These are phyloP conservation scores for Aphelenchoides fujianensis DNA, from an alignment of 1,140 invertebrate genomes.

Conservation along the genomic window DNA sequence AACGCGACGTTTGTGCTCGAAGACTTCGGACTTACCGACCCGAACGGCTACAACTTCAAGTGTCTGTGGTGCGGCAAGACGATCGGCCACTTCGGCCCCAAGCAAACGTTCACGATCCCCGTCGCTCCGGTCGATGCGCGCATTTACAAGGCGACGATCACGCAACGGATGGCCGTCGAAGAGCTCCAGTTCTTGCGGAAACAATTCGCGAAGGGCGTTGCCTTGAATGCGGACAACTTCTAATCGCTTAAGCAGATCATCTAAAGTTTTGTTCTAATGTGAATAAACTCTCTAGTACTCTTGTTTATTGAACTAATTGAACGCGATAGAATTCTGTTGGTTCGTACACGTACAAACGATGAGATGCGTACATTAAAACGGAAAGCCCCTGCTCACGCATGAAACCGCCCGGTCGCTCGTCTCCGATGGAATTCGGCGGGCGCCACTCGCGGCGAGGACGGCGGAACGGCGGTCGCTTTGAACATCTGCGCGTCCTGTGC, in stretches of 20 bases:
- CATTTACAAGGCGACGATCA: constrained; percentile 11
- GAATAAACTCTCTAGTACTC: background rate
- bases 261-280: background rate
- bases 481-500: background rate
- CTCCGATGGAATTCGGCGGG: background rate
- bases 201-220: too few relatives aligned
- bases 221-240: too few relatives aligned
- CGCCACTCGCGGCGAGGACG: background rate
- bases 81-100: constrained; percentile 29
- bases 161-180: background rate
- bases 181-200: too few relatives aligned
- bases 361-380: too few relatives aligned
- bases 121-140: background rate
- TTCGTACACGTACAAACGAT: too few relatives aligned
- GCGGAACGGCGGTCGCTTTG: constrained; percentile 7
- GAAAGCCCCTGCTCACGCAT: too few relatives aligned
- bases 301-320: too few relatives aligned
- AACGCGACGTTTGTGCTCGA: background rate
- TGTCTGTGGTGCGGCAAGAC: constrained; percentile 46
- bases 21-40: constrained; percentile 41
- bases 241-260: background rate
- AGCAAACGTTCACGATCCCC: background rate
- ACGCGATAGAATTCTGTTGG: too few relatives aligned
- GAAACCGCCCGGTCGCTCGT: too few relatives aligned
- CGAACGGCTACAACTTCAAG: constrained; percentile 40